Conservation (phyloP, 2,113 vertebrate genomes). For the Porphyrio hochstetteri region DNA sequence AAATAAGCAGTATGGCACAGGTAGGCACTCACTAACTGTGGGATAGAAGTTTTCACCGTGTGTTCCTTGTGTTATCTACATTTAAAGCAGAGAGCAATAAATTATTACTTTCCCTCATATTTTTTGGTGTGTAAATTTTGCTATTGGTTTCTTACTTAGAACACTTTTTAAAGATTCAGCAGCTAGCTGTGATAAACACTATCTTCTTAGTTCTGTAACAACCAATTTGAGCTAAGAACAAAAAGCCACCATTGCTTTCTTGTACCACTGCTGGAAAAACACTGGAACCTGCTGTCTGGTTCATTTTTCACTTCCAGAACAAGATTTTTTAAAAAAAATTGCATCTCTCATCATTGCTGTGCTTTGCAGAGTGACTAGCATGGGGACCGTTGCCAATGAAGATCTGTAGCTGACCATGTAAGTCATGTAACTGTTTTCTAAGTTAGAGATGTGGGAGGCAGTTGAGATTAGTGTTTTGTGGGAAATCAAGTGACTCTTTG, state of each 20-base stretch:
- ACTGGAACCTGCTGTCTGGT: background rate
- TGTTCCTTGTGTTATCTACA: background rate
- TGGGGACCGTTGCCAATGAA: background rate
- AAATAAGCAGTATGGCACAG: background rate
- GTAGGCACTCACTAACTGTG: background rate
- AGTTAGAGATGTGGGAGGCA: slow-evolving; percentile 5
- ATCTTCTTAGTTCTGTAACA: slow-evolving; percentile 1
- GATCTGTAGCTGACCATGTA: background rate
- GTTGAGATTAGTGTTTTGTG: background rate
- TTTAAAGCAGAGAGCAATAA: background rate
- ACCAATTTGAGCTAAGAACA: background rate
- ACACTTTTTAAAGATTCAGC: background rate
- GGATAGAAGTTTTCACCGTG: background rate
- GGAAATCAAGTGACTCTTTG: background rate
- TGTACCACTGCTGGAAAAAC: background rate
- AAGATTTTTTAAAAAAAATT: background rate
- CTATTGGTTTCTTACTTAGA: background rate
- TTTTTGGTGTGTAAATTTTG: background rate
- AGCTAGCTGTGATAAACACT: slow-evolving; percentile 24
- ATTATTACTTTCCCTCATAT: background rate
- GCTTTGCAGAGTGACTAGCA: background rate
- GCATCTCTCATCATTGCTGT: background rate
- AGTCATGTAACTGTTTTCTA: background rate
- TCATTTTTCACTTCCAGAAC: background rate
- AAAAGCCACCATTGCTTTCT: background rate